Percentiles rank a stretch among this genome's conserved stretches.
phyloP scores from a whole-genome alignment of 2,113 vertebrate genomes.

The Nanorana parkeri region DNA sequence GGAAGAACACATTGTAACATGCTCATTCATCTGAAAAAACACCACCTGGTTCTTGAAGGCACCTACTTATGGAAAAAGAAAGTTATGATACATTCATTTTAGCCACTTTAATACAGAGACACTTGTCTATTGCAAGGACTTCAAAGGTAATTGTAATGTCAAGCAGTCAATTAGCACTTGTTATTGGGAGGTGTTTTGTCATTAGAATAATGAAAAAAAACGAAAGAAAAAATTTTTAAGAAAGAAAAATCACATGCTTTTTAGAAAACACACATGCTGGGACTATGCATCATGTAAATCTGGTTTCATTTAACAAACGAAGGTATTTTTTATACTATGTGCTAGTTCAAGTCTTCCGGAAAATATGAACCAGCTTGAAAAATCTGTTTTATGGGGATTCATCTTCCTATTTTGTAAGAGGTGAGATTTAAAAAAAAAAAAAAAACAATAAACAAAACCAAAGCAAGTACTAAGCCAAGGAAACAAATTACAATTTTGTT shows the following conservation, averaged over 20 bases:
- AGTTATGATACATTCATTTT: constrained; percentile 80
- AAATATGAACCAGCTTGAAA: constrained; percentile 40
- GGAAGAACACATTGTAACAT: constrained; percentile 96
- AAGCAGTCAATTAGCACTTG: constrained; percentile 19
- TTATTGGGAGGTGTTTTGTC: constrained; percentile 34
- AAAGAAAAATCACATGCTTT: neutral
- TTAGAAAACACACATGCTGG: constrained; percentile 31
- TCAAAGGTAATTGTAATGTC: constrained; percentile 38
- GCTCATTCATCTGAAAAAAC: constrained; percentile 99
- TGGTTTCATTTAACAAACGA: constrained; percentile 28
- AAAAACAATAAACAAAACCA: neutral
- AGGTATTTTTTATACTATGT: constrained; percentile 41
- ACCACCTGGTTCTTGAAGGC: constrained; percentile 95
- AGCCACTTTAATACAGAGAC: constrained; percentile 65
- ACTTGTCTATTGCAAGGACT: constrained; percentile 11
- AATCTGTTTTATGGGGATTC: constrained; percentile 23
- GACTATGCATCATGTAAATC: constrained; percentile 21
- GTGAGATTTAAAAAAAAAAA: constrained; percentile 2
- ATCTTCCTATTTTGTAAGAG: neutral
- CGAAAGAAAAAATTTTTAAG: neutral
- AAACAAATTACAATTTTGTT: neutral
- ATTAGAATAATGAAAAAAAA: constrained; percentile 16
- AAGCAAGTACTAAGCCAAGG: neutral
- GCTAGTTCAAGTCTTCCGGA: constrained; percentile 30
- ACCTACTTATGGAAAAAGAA: constrained; percentile 89